Evolutionary conservation across 2,888 invertebrate genomes (phyloP).

Genomic region (Caenorhabditis virilis): DNA sequence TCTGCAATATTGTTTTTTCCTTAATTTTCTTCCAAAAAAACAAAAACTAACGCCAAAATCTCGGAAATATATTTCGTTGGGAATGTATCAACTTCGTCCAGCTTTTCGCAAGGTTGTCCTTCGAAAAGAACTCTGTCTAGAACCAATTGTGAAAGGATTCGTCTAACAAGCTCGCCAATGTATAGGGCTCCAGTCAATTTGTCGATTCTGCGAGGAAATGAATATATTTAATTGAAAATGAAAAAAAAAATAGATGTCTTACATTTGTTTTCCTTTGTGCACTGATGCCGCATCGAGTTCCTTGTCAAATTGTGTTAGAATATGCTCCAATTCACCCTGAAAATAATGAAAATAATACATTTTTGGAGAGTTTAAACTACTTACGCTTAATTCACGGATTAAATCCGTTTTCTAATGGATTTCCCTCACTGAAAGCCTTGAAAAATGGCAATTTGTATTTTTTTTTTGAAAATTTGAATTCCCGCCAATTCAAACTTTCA

Average conservation of each 20-base stretch:
- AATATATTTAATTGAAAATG: conserved; percentile 6
- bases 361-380: no score
- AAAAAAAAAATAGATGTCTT: conserved; percentile 13
- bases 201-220: conserved; percentile 67
- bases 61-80: conserved; percentile 69
- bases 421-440: no score
- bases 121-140: conserved; percentile 64
- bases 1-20: conserved; percentile 41
- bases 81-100: conserved; percentile 65
- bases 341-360: conserved; percentile 9
- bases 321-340: conserved; percentile 63
- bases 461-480: no score
- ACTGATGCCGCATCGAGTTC: conserved; percentile 67
- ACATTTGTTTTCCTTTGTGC: conserved; percentile 68
- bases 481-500: no score
- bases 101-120: conserved; percentile 60
- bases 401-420: no score
- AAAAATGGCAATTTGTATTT: no score
- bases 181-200: conserved; percentile 69
- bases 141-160: conserved; percentile 63
- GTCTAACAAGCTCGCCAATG: conserved; percentile 67
- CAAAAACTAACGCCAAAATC: conserved; percentile 59
- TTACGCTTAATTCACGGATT: no score
- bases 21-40: conserved; percentile 4
- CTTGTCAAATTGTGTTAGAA: conserved; percentile 66